Conservation (phyloP, 2,113 vertebrate species). For the Phylloscopus trochiloides region DNA sequence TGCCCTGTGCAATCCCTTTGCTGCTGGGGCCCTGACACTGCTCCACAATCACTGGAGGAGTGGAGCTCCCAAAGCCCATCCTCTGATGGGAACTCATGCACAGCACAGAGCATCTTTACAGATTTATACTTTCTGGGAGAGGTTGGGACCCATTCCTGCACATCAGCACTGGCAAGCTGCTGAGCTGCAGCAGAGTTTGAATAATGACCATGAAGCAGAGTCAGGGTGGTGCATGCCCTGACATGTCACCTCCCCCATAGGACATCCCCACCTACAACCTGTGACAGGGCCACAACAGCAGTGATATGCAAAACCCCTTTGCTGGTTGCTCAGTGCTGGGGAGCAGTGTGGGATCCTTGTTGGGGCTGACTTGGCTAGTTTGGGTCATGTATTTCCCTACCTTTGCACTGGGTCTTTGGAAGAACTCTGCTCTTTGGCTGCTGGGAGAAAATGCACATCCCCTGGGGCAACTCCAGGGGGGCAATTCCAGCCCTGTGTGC, state of each 20-base stretch:
- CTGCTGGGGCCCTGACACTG: not conserved
- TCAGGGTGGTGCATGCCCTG: not conserved
- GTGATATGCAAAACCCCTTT: fast-evolving
- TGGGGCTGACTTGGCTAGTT: fast-evolving
- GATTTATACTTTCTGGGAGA: fast-evolving
- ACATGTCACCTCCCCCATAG: fast-evolving
- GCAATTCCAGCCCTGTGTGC: not conserved
- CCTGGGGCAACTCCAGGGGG: not conserved
- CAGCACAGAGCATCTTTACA: not conserved
- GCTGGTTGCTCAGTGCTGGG: not conserved
- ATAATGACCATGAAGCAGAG: fast-evolving
- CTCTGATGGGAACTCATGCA: not conserved
- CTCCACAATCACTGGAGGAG: fast-evolving
- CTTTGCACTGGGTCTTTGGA: not conserved
- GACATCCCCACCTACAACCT: not conserved
- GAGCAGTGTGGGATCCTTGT: not conserved
- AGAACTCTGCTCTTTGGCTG: not conserved
- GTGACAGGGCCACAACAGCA: not conserved
- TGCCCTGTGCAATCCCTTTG: not conserved
- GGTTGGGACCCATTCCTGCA: fast-evolving
- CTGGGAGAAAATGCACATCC: not conserved
- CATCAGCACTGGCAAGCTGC: not conserved
- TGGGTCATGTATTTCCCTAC: too few species aligned
- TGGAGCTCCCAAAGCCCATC: not conserved
- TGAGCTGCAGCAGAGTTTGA: not conserved